Base-by-base conservation (phyloP, 2,888 invertebrate genomes). In the Scotopteryx bipunctaria region DNA sequence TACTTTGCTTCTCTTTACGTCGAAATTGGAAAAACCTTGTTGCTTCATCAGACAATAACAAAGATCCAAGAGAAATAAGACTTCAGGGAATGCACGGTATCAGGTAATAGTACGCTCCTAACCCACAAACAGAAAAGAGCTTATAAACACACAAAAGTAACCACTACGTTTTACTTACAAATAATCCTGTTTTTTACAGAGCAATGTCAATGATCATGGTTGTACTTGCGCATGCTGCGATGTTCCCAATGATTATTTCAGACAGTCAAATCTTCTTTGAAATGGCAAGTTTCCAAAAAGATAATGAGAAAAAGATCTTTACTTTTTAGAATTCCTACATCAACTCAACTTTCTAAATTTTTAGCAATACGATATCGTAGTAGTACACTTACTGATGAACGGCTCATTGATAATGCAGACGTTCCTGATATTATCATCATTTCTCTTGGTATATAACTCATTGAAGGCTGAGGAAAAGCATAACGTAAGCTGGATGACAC, bases 1-100 rank as follows among this genome's bases (percentile, higher is more conserved):
- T 78, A 5, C 27, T 66, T 3, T 69, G 72, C 42, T 80, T 79
- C 51, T 78, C 80, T 8, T 21, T 78, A 9, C 52, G 41, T 23
- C 62, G 62, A 3, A 76, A 72, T 49, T 79, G 75, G 78, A 53
- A 41, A 1, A 57, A 50, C 14, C 48, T 69, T 6, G n/a, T 55
- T n/a, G 47, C 48, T 2, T 43, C 63, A 3, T 35, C 6, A 43
- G 61, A 15, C 3, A 42, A n/a, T 27, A 54, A 17, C 2, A 38
- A 38, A 16, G 60, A 61, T n/a, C 44, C 52, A 21, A 60, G 59
- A n/a, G n/a, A 55, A 3, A 6, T 45, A 2, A 27, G 27, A 27
- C 27, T 27, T 5, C 27, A 27, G 11, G 27, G 27, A 27, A 11
- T 27, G 9, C 27, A 27, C 11, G 27, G 27, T 4, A 27, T 27